These are phyloP conservation scores for Centropyge bicolor DNA, from an alignment of 2,797 vertebrate species.

Conservation along the genomic window DNA sequence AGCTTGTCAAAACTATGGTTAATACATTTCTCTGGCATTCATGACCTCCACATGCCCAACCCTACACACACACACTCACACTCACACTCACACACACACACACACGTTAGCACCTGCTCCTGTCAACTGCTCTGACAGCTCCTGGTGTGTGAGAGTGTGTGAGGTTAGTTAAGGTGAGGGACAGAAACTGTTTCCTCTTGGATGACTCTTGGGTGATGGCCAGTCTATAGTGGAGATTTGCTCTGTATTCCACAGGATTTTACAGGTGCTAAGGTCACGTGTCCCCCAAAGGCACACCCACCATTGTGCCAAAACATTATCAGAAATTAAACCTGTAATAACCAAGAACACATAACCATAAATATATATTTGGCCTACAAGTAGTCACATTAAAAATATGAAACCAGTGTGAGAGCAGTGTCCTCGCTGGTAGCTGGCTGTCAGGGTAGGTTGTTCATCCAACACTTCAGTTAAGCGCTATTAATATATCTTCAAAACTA, in stretches of 20 bases:
- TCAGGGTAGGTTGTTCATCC: no score
- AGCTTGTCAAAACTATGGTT: background rate
- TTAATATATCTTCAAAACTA: no score
- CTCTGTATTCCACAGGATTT: background rate
- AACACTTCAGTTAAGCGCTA: no score
- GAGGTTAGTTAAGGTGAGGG: conserved; percentile 42
- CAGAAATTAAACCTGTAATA: background rate
- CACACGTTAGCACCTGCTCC: conserved; percentile 24
- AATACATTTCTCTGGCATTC: background rate
- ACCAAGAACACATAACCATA: background rate
- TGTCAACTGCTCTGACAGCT: conserved; percentile 33
- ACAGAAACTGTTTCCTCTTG: conserved; percentile 1
- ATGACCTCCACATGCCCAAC: background rate
- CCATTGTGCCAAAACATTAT: no score
- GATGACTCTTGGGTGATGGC: conserved; percentile 2
- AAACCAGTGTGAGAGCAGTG: background rate
- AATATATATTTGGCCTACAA: background rate
- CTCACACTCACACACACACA: no score
- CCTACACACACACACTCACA: conserved; percentile 17
- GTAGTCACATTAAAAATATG: background rate
- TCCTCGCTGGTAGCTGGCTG: background rate
- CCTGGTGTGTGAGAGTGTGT: conserved; percentile 21
- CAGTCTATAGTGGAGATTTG: background rate
- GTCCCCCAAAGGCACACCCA: background rate
- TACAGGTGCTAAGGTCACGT: background rate